Evolutionary conservation across 2,888 invertebrate genomes (phyloP).

Genomic region (Siphlonurus alternatus): DNA sequence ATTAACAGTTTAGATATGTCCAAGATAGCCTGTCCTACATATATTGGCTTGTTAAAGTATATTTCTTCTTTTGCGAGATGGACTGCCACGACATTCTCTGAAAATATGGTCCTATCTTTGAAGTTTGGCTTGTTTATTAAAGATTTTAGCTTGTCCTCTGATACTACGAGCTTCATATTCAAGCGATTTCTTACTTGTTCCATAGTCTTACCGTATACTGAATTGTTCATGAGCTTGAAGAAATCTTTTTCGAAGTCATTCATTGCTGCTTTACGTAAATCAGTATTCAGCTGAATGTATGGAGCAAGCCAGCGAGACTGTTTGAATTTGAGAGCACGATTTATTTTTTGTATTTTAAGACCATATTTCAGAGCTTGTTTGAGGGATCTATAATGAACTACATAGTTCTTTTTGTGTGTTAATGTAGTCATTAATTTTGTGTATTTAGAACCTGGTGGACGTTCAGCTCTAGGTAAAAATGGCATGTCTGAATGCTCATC

Average conservation of each 20-base stretch:
- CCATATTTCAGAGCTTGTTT: constrained; percentile 9
- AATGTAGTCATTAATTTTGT: constrained; percentile 5
- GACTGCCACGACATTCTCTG: constrained; percentile 22
- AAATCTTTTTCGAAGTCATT: constrained; percentile 23
- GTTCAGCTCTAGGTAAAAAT: not conserved
- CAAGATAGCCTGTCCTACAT: constrained; percentile 23
- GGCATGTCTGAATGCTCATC: constrained; percentile 1
- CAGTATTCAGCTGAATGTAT: constrained; percentile 15
- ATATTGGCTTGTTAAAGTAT: constrained; percentile 23
- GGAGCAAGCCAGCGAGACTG: constrained; percentile 15
- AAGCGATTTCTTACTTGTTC: constrained; percentile 24
- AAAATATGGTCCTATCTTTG: constrained; percentile 20
- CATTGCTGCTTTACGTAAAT: constrained; percentile 14
- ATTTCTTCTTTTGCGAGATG: constrained; percentile 19
- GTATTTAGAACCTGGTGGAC: not conserved
- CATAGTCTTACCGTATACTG: constrained; percentile 25
- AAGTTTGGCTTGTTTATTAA: constrained; percentile 21
- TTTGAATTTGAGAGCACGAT: constrained; percentile 14
- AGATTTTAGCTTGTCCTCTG: constrained; percentile 4
- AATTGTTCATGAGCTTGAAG: constrained; percentile 24
- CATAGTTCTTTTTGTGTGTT: not conserved
- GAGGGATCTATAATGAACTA: not conserved
- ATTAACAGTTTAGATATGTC: constrained; percentile 25
- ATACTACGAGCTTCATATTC: constrained; percentile 19
- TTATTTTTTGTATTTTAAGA: constrained; percentile 14